Evolutionary conservation across 2,797 vertebrate species (phyloP).

Genomic region (Linurgus olivaceus): DNA sequence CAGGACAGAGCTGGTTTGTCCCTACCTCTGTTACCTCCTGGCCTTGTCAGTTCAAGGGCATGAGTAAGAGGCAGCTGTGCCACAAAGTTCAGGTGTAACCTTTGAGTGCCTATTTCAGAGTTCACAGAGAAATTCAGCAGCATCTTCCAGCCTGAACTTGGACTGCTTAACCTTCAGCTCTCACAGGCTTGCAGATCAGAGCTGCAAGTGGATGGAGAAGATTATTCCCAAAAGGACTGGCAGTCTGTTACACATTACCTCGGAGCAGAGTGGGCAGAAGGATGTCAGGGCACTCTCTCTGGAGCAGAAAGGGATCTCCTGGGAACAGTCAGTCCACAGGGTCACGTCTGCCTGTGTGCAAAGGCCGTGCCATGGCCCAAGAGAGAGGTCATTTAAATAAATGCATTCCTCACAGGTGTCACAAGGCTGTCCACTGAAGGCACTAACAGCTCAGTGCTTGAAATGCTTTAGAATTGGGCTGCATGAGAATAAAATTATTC

Average conservation of each 20-base stretch:
- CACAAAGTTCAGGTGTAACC: background rate
- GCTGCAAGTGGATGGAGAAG: background rate
- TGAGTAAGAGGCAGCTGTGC: background rate
- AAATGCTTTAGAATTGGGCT: background rate
- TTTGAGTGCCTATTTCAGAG: background rate
- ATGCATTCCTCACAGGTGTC: background rate
- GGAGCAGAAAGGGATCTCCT: background rate
- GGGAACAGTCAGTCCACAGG: background rate
- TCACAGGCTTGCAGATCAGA: background rate
- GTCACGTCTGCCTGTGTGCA: accelerated
- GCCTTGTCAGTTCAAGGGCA: background rate
- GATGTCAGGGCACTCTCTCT: background rate
- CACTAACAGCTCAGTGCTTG: background rate
- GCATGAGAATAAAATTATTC: background rate
- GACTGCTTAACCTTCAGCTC: slow-evolving; percentile 1
- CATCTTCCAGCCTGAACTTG: background rate
- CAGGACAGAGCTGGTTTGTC: slow-evolving; percentile 35
- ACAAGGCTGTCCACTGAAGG: background rate
- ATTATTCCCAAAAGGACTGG: background rate
- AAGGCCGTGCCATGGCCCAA: background rate
- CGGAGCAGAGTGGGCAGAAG: accelerated
- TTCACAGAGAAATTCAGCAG: background rate
- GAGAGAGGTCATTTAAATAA: background rate
- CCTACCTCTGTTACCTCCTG: background rate
- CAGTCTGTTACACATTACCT: background rate